These are phyloP conservation scores for Glaucomys volans DNA, from an alignment of 2,113 vertebrate species.

Conservation along the genomic window DNA sequence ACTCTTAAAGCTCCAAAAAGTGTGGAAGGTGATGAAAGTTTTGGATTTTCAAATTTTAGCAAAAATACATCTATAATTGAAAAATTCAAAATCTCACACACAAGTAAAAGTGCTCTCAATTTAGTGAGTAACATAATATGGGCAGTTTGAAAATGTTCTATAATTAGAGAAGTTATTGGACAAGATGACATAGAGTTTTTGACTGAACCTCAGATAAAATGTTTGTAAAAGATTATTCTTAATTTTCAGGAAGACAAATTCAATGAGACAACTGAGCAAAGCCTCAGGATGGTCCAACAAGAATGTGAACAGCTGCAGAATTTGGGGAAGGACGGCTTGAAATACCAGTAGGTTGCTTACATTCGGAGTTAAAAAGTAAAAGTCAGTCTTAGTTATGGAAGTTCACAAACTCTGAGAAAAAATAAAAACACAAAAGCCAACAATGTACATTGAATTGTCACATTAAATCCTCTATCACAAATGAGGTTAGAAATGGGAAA, in stretches of 20 bases:
- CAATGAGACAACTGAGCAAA: constrained; percentile 58
- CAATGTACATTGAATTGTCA: background rate
- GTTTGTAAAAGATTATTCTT: background rate
- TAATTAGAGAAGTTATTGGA: background rate
- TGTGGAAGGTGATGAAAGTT: background rate
- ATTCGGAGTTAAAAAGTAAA: background rate
- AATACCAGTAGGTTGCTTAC: constrained; percentile 68
- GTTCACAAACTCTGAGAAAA: background rate
- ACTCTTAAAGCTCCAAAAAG: background rate
- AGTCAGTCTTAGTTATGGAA: background rate
- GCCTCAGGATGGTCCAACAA: background rate
- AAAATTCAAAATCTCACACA: background rate
- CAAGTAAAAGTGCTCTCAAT: background rate
- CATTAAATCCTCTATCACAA: background rate
- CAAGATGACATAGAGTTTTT: background rate
- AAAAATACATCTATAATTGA: background rate
- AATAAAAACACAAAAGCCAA: background rate
- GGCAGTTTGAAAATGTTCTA: background rate
- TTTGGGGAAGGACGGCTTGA: constrained; percentile 51
- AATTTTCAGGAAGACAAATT: constrained; percentile 71
- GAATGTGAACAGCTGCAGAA: constrained; percentile 60
- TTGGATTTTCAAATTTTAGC: background rate
- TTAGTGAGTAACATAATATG: background rate
- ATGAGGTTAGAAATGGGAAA: background rate
- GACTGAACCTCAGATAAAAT: background rate